phyloP scores from a whole-genome alignment of 2,888 invertebrate genomes.

The Eurois occulta region DNA sequence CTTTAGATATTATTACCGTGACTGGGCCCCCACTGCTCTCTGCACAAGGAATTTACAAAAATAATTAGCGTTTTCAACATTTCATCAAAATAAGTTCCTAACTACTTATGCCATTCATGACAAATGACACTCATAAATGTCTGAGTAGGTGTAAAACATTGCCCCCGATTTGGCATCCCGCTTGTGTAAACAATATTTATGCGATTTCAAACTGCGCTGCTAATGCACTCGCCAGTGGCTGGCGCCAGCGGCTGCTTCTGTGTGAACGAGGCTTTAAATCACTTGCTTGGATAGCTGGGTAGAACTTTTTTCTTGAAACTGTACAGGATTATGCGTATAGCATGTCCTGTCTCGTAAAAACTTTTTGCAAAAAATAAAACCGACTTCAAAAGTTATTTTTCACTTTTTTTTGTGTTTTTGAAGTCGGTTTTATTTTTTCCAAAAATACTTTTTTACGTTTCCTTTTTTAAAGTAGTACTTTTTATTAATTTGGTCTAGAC shows the following conservation, averaged over 20 bases:
- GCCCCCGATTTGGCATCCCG: constrained; percentile 52
- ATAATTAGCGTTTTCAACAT: neutral
- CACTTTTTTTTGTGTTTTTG: too few relatives aligned
- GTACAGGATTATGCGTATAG: neutral
- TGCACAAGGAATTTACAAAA: too few relatives aligned
- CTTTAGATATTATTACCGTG: too few relatives aligned
- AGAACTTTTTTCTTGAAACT: constrained; percentile 22
- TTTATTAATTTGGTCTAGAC: too few relatives aligned
- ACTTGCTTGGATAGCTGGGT: constrained; percentile 23
- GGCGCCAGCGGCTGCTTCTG: constrained; percentile 54
- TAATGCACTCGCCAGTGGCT: constrained; percentile 54
- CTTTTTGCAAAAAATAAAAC: too few relatives aligned
- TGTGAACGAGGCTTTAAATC: constrained; percentile 49
- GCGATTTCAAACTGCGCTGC: constrained; percentile 59
- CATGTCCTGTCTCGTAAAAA: neutral
- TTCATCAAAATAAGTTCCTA: constrained; percentile 21
- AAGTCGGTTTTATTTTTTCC: too few relatives aligned
- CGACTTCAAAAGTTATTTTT: too few relatives aligned
- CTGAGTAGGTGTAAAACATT: constrained; percentile 55
- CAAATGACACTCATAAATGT: constrained; percentile 51
- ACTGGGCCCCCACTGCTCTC: too few relatives aligned
- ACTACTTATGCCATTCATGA: constrained; percentile 21
- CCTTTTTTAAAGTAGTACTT: too few relatives aligned
- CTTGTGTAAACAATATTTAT: constrained; percentile 63
- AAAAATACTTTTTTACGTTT: too few relatives aligned